Conservation (phyloP, 1,140 invertebrate species). For the Pissodes strobi region DNA sequence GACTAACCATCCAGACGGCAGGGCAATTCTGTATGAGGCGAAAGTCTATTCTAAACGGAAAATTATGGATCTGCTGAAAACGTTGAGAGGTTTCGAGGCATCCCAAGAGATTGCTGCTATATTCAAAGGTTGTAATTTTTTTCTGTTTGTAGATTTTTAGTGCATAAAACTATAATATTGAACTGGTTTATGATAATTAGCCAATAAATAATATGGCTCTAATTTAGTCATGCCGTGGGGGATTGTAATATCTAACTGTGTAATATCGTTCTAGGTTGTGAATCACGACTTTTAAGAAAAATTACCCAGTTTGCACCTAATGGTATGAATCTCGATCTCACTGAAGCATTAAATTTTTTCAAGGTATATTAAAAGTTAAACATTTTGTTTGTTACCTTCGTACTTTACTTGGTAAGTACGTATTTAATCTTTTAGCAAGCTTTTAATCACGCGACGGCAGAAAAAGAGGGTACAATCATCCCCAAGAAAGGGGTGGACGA, state of each 20-base stretch:
- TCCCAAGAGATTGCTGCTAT: conserved; percentile 66
- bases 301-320: conserved; percentile 62
- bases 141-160: no score
- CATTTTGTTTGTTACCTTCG: no score
- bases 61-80: conserved; percentile 82
- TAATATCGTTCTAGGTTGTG: no score
- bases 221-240: no score
- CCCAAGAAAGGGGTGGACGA: conserved; percentile 82
- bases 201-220: no score
- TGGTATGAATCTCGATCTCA: conserved; percentile 79
- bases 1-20: conserved; percentile 84
- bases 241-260: no score
- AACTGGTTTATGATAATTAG: no score
- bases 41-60: conserved; percentile 88
- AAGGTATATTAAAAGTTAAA: no score
- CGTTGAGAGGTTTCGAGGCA: conserved; percentile 82
- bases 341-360: conserved; percentile 77
- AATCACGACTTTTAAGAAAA: conserved; percentile 61
- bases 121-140: conserved; percentile 72
- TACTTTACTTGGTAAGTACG: no score
- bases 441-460: conserved; percentile 88
- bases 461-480: conserved; percentile 84
- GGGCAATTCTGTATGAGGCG: conserved; percentile 93
- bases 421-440: conserved; percentile 69
- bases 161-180: no score